Conservation (phyloP, 2,797 vertebrate genomes). For the Esox masquinongy region DNA sequence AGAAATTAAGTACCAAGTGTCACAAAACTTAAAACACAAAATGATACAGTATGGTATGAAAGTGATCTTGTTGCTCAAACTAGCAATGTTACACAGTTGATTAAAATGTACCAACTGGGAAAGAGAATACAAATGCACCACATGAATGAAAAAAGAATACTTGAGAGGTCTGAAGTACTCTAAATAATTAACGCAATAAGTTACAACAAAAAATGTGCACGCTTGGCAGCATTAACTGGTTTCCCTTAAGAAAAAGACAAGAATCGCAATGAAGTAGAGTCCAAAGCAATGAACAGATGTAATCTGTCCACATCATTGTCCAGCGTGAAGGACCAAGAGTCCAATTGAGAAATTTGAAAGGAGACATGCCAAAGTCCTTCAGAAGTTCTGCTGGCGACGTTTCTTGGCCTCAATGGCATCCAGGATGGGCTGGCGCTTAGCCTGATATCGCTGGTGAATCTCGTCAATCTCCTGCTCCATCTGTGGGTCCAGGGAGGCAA, state of each 20-base stretch:
- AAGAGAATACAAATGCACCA: not conserved
- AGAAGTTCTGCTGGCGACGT: constrained; percentile 89
- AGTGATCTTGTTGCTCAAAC: not conserved
- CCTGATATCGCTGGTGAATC: constrained; percentile 92
- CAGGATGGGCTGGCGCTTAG: constrained; percentile 93
- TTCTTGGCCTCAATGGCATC: constrained; percentile 96
- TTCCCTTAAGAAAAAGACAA: not conserved
- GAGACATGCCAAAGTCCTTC: constrained; percentile 43
- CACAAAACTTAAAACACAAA: not conserved
- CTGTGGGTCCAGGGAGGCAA: constrained; percentile 90
- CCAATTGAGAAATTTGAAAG: not conserved
- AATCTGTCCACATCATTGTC: not conserved
- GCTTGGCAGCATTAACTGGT: constrained; percentile 15
- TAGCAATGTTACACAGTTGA: not conserved
- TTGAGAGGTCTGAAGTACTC: constrained; percentile 14
- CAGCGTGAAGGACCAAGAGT: not conserved
- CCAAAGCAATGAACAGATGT: not conserved
- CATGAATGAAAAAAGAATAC: constrained; percentile 1
- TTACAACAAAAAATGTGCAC: constrained; percentile 6
- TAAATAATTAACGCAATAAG: not conserved
- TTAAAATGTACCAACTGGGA: not conserved
- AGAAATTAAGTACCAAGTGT: constrained; percentile 11
- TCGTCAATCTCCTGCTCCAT: constrained; percentile 98
- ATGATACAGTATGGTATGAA: not conserved
- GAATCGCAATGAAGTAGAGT: not conserved